Evolutionary conservation across 2,797 vertebrate genomes (phyloP), one percentile per base, ranked within the genome.

Genomic region (Morus bassanus): DNA sequence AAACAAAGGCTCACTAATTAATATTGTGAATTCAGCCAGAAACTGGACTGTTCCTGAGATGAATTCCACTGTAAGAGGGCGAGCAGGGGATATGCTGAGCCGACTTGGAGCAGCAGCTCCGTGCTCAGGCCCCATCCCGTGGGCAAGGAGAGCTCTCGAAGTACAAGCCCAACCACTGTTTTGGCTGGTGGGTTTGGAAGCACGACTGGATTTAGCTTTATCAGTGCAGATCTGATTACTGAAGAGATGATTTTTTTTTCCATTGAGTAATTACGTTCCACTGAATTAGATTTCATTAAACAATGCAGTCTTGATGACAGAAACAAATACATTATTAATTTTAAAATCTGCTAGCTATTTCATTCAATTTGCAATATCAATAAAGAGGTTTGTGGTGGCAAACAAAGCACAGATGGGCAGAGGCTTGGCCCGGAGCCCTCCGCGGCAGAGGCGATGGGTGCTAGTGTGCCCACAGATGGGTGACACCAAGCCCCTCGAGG

Each of bases 21-120:
- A 98, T 96, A 97, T 88, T 97, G 98, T 98, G 98, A 98, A 98
- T 98, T 98, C 97, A 98, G 98, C 94, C 98, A 98, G 98, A 97
- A 98, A 98, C 4, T 54, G 94, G 97, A 83, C 96, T 95, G 92
- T 96, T 98, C 97, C 97, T 96, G 35, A 86, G 97, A 97, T 89
- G 88, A 97, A 96, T 97, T 98, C 97, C 98, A 97, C 98, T 94
- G 98, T 95, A 93, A 89, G 94, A 92, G 97, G 97, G 98, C 92
- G 93, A 97, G 96, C 2, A 3, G 48, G 31, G 51, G 18, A 27
- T 10, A 6, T 1, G 31, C 35, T 28, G 75, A 61, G 31, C 30
- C 7, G 37, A 25, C 54, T n/a, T 13, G 0, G 13, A 48, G 88
- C 37, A 72, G 77, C 76, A 50, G 59, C 76, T 41, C 56, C 5